Percentiles rank a stretch among this genome's conserved stretches.
Evolutionary conservation across 2,888 invertebrate species (phyloP).

Genomic region (Hermodice carunculata): DNA sequence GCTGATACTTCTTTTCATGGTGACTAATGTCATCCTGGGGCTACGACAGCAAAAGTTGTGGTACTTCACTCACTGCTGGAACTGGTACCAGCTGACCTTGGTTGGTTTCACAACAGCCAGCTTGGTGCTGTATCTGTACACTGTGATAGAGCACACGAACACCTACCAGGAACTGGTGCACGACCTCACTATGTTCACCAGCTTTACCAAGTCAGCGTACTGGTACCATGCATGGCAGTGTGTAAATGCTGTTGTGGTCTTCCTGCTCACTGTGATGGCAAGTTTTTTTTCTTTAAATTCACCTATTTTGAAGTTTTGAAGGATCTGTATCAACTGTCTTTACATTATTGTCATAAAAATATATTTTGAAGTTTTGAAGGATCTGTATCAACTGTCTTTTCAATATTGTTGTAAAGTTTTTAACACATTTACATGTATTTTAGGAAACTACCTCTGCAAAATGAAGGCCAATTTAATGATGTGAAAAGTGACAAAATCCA

Average conservation of each 20-base stretch:
- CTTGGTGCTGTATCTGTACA: conserved; percentile 62
- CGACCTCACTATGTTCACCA: conserved; percentile 48
- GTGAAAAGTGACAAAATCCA: too few species aligned
- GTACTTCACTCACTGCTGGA: conserved; percentile 66
- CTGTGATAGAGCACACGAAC: conserved; percentile 61
- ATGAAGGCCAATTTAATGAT: too few species aligned
- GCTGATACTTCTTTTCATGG: conserved; percentile 61
- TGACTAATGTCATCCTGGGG: conserved; percentile 50
- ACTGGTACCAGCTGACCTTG: conserved; percentile 62
- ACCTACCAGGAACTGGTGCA: conserved; percentile 62
- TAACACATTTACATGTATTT: too few species aligned
- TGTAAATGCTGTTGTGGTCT: conserved; percentile 69
- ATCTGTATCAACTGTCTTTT: not conserved
- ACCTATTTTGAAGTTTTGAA: not conserved
- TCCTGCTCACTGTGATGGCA: conserved; percentile 71
- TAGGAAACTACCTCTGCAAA: too few species aligned
- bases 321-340: not conserved
- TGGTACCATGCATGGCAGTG: conserved; percentile 68
- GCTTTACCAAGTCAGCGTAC: conserved; percentile 54
- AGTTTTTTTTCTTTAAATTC: conserved; percentile 18
- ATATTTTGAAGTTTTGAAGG: not conserved
- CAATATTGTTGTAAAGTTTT: not conserved
- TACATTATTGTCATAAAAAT: not conserved
- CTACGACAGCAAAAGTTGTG: conserved; percentile 45
- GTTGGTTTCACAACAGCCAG: conserved; percentile 54